Conservation (phyloP, 1,140 invertebrate genomes). For the Drosophila willistoni region DNA sequence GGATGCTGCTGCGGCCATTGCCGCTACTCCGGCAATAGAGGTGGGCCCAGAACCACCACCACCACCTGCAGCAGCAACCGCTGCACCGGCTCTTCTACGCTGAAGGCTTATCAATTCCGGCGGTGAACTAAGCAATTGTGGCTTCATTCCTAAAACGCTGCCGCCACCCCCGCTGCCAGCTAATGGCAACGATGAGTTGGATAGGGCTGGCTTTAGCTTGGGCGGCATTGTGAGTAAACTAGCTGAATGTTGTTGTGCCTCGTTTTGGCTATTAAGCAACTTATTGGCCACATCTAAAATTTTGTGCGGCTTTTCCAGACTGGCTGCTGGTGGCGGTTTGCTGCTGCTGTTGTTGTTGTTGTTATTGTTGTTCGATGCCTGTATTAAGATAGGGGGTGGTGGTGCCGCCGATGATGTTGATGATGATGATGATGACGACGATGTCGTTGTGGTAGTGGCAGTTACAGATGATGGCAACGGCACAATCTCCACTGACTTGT, state of each 20-base stretch:
- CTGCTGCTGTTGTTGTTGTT: background rate
- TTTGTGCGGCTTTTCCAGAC: conserved; percentile 58
- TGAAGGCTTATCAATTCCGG: conserved; percentile 75
- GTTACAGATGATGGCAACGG: conserved; percentile 37
- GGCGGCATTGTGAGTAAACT: conserved; percentile 16
- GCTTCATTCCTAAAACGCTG: conserved; percentile 28
- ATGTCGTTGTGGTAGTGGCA: conserved; percentile 11
- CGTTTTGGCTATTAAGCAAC: conserved; percentile 39
- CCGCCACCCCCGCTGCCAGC: too few relatives aligned
- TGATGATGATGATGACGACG: too few relatives aligned
- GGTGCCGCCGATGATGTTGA: background rate
- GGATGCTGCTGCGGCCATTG: conserved; percentile 4
- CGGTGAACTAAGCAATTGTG: conserved; percentile 64
- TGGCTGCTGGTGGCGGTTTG: conserved; percentile 1
- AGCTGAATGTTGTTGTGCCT: conserved; percentile 11
- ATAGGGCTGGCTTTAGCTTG: conserved; percentile 26
- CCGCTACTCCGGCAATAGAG: background rate
- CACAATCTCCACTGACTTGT: conserved; percentile 74
- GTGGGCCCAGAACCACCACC: background rate
- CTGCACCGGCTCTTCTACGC: conserved; percentile 51
- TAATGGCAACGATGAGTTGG: conserved; percentile 2
- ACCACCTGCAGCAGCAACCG: background rate
- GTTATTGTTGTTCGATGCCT: conserved; percentile 18
- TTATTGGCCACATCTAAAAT: conserved; percentile 67
- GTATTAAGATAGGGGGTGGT: conserved; percentile 8